Percentiles rank a stretch among this genome's conserved stretches.
phyloP scores from a whole-genome alignment of 2,888 invertebrate species.

The Agapetus fuscipes region DNA sequence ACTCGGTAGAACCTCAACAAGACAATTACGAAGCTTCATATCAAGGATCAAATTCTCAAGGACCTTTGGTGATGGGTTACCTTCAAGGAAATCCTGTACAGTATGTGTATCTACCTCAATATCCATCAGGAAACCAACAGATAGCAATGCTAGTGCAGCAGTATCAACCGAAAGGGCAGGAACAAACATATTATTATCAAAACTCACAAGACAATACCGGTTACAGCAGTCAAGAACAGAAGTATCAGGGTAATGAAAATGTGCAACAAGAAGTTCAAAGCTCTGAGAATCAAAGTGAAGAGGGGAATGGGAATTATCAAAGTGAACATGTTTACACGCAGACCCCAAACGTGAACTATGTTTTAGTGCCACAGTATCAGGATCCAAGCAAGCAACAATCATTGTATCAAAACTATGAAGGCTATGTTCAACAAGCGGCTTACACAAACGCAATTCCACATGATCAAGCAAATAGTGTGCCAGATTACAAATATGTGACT shows the following conservation, averaged over 20 bases:
- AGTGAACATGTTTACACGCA: constrained; percentile 3
- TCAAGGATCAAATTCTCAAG: constrained; percentile 22
- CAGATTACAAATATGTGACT: constrained; percentile 23
- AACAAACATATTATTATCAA: constrained; percentile 9
- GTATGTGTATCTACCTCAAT: constrained; percentile 13
- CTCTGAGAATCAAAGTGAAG: not conserved
- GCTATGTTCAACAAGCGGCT: constrained; percentile 24
- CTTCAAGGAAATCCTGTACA: constrained; percentile 23
- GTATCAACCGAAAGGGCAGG: constrained; percentile 8
- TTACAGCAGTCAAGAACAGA: not conserved
- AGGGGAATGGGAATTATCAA: constrained; percentile 2
- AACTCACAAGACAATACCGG: not conserved
- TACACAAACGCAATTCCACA: constrained; percentile 31
- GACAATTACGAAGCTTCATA: constrained; percentile 15
- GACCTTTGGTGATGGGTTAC: constrained; percentile 35
- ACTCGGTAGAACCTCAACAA: not conserved
- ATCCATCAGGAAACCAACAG: constrained; percentile 7
- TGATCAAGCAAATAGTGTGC: constrained; percentile 28
- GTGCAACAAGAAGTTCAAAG: not conserved
- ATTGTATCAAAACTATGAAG: constrained; percentile 21
- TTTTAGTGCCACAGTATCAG: constrained; percentile 22
- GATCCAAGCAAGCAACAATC: constrained; percentile 32
- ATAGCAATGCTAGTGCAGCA: constrained; percentile 6
- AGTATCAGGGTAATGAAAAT: not conserved
- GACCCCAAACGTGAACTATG: constrained; percentile 2